Evolutionary conservation across 2,888 invertebrate genomes (phyloP), one percentile per base, ranked within the genome.

Genomic region (Tenthredo amoena): DNA sequence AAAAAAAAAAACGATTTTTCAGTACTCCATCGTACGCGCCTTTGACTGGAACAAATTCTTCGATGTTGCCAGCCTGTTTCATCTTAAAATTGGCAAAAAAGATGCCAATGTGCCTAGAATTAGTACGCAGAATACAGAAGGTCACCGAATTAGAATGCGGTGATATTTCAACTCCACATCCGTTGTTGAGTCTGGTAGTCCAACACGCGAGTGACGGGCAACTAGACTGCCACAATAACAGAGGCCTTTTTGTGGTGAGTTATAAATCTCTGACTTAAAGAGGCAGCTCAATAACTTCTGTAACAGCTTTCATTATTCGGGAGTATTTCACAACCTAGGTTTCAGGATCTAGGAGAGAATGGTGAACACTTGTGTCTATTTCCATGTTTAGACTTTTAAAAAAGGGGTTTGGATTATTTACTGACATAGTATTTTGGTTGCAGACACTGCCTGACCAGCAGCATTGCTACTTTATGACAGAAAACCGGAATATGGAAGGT

Each of bases 401-500:
- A 65, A n/a, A 40, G 0, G 37, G 12, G 31, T 12, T 40, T 68
- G 21, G 40, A n/a, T 82, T 21, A 34, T 71, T 82, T 72, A 84
- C 43, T 77, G 86, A 72, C 87, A 88, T 88, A 74, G 15, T 21
- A 43, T 43, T 21, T 68, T 21, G 26, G 26, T 94, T 93, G 21
- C 94, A 98, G 97, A 97, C 96, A 85, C 94, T 99, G 76, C 98
- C 99, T 0, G 99, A 98, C 92, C 99, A 99, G 93, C 97, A 96
- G 86, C 99, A 99, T 92, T 98, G 98, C 92, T 99, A 98, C 94
- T 98, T 98, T 93, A 95, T 99, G 94, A 98, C 98, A 40, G 97
- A 98, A 92, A 96, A 96, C 87, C 96, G 96, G 87, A 95, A 95
- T 43, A 94, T 97, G 93, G 96, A 96, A 87, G 98, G 98, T 7